phyloP scores from a whole-genome alignment of 2,113 vertebrate genomes.

The Silurus glanis region DNA sequence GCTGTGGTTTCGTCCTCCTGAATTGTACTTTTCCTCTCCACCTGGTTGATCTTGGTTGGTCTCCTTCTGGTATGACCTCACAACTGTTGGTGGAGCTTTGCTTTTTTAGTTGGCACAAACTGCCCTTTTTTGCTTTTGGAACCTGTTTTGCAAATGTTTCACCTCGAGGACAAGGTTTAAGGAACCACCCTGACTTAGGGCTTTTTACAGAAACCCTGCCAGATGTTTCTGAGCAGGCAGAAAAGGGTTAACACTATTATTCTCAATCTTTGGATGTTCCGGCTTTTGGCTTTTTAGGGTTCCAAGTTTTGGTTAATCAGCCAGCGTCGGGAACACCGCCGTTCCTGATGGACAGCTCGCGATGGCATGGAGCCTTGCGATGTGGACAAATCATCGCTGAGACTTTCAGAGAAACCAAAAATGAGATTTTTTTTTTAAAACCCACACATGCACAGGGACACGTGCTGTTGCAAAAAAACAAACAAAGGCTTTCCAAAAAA shows the following conservation, averaged over 20 bases:
- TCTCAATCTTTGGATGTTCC: neutral
- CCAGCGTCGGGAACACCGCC: neutral
- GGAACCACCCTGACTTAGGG: neutral
- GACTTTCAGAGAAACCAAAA: neutral
- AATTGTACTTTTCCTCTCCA: neutral
- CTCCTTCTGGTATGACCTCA: neutral
- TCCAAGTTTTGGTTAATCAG: too few species aligned
- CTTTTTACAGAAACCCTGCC: neutral
- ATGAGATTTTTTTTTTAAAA: neutral
- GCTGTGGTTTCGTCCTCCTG: neutral
- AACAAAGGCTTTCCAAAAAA: neutral
- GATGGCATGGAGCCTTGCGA: neutral
- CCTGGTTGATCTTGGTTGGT: neutral
- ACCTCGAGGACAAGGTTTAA: too few species aligned
- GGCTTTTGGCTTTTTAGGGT: neutral
- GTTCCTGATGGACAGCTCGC: neutral
- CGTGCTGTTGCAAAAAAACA: conserved; percentile 9
- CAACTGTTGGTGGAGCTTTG: neutral
- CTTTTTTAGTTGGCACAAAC: neutral
- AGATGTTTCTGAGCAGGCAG: neutral
- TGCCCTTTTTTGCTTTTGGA: neutral
- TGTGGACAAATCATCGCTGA: neutral
- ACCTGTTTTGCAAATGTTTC: neutral
- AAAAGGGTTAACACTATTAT: neutral
- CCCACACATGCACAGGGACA: neutral